A percentile compares a stretch with the other conserved stretches of the same genome.
Evolutionary conservation across 2,888 invertebrate genomes (phyloP).

Genomic region (Andrena bucephala): DNA sequence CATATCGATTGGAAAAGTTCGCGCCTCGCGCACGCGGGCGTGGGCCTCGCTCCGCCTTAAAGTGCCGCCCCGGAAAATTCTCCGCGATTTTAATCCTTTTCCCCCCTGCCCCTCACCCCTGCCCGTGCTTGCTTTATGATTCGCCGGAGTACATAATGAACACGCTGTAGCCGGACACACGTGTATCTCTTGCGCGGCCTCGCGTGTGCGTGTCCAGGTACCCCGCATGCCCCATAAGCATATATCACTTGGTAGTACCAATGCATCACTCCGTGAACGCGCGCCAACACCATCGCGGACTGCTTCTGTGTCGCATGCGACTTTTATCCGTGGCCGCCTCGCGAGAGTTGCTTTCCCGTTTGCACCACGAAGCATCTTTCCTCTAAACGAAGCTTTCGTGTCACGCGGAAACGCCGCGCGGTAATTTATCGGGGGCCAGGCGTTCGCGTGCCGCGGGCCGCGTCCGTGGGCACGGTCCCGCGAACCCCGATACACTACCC

Average conservation of each 20-base stretch:
- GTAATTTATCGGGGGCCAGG: conserved; percentile 58
- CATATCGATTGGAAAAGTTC: conserved; percentile 53
- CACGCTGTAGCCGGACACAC: conserved; percentile 45
- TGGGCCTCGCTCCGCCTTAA: conserved; percentile 1
- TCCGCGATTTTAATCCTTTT: conserved; percentile 32
- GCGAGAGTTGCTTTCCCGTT: conserved; percentile 17
- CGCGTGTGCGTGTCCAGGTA: conserved; percentile 53
- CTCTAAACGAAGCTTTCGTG: conserved; percentile 48
- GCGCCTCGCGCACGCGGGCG: background rate
- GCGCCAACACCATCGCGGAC: conserved; percentile 61
- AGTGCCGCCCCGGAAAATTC: conserved; percentile 32
- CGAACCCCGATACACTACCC: background rate
- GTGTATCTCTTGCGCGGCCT: conserved; percentile 44
- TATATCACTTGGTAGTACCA: conserved; percentile 71
- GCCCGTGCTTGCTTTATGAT: conserved; percentile 47
- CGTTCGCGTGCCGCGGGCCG: conserved; percentile 44
- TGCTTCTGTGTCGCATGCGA: conserved; percentile 64
- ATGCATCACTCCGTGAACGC: conserved; percentile 67
- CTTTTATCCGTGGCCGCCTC: conserved; percentile 52
- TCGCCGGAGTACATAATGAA: conserved; percentile 60
- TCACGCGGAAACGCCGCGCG: conserved; percentile 65
- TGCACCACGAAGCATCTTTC: conserved; percentile 43
- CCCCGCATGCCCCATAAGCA: conserved; percentile 66
- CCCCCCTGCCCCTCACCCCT: background rate
- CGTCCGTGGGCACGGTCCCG: background rate